Evolutionary conservation across 2,888 invertebrate genomes (phyloP).

Genomic region (Ornithoptera priamus): DNA sequence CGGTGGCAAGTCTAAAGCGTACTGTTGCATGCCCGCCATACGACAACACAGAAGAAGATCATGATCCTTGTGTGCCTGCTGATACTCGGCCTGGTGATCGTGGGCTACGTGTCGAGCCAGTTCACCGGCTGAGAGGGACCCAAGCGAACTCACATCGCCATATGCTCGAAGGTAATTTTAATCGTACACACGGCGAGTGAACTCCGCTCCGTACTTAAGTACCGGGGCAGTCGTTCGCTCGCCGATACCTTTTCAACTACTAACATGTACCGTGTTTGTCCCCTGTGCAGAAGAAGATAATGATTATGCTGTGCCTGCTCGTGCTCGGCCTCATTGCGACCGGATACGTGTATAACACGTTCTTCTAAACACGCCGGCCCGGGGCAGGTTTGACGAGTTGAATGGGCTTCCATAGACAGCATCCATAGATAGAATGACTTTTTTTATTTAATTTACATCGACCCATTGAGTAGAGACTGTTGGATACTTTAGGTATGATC

Average conservation of each 20-base stretch:
- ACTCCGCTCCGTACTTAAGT: conserved; percentile 27
- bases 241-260: conserved; percentile 55
- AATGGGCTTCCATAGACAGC: conserved; percentile 58
- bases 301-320: conserved; percentile 93
- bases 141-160: conserved; percentile 47
- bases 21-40: conserved; percentile 68
- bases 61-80: conserved; percentile 95
- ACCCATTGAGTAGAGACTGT: conserved; percentile 47
- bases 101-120: conserved; percentile 83
- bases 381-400: conserved; percentile 74
- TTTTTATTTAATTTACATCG: conserved; percentile 40
- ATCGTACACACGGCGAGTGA: conserved; percentile 46
- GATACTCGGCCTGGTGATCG: conserved; percentile 89
- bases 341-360: conserved; percentile 78
- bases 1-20: conserved; percentile 64
- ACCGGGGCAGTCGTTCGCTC: conserved; percentile 46
- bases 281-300: conserved; percentile 93
- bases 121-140: conserved; percentile 78
- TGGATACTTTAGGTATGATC: conserved; percentile 33
- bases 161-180: conserved; percentile 75
- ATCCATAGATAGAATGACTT: conserved; percentile 50
- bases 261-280: conserved; percentile 75
- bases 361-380: conserved; percentile 67
- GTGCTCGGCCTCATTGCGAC: conserved; percentile 86
- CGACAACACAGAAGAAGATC: conserved; percentile 89